A percentile compares a stretch with the other conserved stretches of the same genome.
phyloP scores from a whole-genome alignment of 1,140 invertebrate genomes.

The Antheraea mylitta region DNA sequence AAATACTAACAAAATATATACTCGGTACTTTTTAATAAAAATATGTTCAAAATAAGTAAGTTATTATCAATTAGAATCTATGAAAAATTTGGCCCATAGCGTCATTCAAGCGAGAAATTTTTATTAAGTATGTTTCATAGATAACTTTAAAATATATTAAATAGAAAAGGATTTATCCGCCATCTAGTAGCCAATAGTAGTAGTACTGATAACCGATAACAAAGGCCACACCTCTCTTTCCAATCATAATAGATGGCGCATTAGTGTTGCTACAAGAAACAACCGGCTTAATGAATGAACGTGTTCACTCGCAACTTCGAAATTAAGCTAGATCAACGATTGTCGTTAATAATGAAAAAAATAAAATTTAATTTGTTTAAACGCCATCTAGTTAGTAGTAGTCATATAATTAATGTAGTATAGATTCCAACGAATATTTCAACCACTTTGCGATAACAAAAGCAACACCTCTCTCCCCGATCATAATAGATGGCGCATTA shows the following conservation, averaged over 20 bases:
- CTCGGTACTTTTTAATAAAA: too few species aligned
- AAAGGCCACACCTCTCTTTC: conserved; percentile 82
- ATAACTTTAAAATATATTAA: too few species aligned
- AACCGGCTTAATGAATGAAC: conserved; percentile 85
- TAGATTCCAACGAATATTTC: neutral
- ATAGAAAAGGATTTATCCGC: neutral
- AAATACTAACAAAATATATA: too few species aligned
- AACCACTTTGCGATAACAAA: conserved; percentile 82
- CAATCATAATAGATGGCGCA: conserved; percentile 84
- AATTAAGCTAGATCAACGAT: too few species aligned
- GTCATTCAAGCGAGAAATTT: too few species aligned
- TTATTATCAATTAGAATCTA: too few species aligned
- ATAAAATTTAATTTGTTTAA: neutral
- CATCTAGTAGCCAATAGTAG: neutral
- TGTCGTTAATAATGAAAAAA: too few species aligned
- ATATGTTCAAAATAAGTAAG: too few species aligned
- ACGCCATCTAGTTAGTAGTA: neutral
- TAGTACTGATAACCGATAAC: conserved; percentile 62
- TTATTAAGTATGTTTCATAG: too few species aligned
- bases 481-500: conserved; percentile 84
- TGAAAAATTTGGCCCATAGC: too few species aligned
- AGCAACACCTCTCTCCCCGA: conserved; percentile 83
- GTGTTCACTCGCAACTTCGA: conserved; percentile 86
- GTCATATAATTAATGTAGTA: neutral
- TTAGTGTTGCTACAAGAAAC: conserved; percentile 83